Conservation (phyloP, 2,113 vertebrate species). For the Myanophis thanlyinensis region DNA sequence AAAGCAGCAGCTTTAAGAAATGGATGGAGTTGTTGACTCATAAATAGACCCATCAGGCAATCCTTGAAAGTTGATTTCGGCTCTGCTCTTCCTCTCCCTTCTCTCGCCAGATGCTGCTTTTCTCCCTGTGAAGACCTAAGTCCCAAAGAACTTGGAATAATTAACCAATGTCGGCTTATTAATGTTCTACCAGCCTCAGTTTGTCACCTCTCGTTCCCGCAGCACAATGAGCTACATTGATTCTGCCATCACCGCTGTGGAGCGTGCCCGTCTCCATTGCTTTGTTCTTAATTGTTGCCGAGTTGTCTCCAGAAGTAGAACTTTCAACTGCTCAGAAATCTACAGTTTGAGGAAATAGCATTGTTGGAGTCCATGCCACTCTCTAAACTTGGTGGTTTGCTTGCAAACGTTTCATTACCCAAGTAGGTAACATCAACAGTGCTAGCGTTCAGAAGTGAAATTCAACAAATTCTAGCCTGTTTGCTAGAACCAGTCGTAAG, state of each 20-base stretch:
- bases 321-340: not conserved
- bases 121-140: not conserved
- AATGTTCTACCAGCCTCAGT: not conserved
- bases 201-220: not conserved
- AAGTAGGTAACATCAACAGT: too few species aligned
- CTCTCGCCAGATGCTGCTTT: not conserved
- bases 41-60: not conserved
- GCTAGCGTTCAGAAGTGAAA: too few species aligned
- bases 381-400: too few species aligned
- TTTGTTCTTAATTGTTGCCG: not conserved
- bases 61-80: not conserved
- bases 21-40: not conserved
- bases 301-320: not conserved
- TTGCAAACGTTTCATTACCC: too few species aligned
- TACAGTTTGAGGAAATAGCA: not conserved
- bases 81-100: fast-evolving
- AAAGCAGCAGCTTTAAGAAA: fast-evolving
- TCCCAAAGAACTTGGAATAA: not conserved
- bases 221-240: not conserved
- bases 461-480: too few species aligned
- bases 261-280: not conserved
- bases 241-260: not conserved
- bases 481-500: too few species aligned
- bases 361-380: not conserved
- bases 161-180: not conserved